Evolutionary conservation across 2,888 invertebrate genomes (phyloP), one percentile per base, ranked within the genome.

Genomic region (Elysia crispata): DNA sequence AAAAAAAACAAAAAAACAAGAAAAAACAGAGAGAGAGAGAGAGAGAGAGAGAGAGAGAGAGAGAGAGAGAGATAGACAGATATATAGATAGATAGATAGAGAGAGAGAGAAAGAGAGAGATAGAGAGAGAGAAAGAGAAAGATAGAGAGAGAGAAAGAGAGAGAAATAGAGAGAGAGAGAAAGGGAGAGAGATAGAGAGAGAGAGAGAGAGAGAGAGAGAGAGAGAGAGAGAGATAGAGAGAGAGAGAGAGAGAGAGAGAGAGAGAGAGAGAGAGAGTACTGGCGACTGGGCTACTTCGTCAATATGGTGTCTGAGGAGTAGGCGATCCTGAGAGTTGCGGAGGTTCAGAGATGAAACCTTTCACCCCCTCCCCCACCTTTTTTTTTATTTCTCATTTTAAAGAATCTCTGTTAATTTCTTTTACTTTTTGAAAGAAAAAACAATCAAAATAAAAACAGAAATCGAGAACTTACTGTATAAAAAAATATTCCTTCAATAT

Each of bases 161-260:
- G 28, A 25, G 54, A 77, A 54, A 50, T 23, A 18, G 28, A 50
- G 72, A 72, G 72, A 25, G 25, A 23, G 72, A 49, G 50, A 69
- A n/a, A 69, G 8, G 30, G 30, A 18, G 60, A 23, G 31, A 30
- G 30, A 15, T 15, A 28, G 28, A n/a, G 23, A 23, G 15, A 13
- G n/a, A n/a, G 72, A n/a, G 3, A 25, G 49, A 23, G 23, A 72
- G 72, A 23, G 49, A 25, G 60, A 62, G 67, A 54, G 57, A 69
- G 66, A n/a, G 72, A 74, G 62, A 75, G 25, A 60, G 62, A 30
- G 30, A 30, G 49, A 74, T 15, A n/a, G 33, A 72, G 41, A 23
- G 49, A 31, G 69, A 41, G 41, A 41, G 41, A 41, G 41, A 41
- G 41, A 41, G 41, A 41, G 41, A 41, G 41, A 41, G 41, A 3